These are phyloP conservation scores for Eubasilissa regina DNA, from an alignment of 1,140 invertebrate species.

Conservation along the genomic window DNA sequence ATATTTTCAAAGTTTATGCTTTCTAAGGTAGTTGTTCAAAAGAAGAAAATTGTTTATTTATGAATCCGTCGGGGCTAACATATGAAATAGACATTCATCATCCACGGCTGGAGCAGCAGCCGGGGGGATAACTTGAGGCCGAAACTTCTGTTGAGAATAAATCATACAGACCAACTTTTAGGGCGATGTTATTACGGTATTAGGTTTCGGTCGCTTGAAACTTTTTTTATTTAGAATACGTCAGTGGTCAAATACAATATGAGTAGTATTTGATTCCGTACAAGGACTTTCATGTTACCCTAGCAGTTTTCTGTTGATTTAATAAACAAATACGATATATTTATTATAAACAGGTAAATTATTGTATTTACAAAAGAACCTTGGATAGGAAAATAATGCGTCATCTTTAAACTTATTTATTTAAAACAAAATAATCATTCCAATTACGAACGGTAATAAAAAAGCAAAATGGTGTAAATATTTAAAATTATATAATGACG, in stretches of 20 bases:
- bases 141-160: slow-evolving; percentile 57
- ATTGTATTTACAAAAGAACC: too few species aligned
- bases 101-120: slow-evolving; percentile 38
- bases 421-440: too few species aligned
- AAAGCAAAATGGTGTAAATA: too few species aligned
- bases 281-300: too few species aligned
- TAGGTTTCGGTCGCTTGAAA: slow-evolving; percentile 52
- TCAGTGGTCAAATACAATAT: slow-evolving; percentile 20
- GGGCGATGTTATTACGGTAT: slow-evolving; percentile 60
- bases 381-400: too few species aligned
- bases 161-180: slow-evolving; percentile 56
- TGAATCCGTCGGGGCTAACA: slow-evolving; percentile 57
- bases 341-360: too few species aligned
- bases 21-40: slow-evolving; percentile 38
- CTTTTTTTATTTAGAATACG: slow-evolving; percentile 47
- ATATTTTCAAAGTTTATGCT: neutral
- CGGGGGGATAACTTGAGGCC: slow-evolving; percentile 44
- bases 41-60: slow-evolving; percentile 59
- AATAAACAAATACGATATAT: neutral
- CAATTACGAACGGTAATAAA: too few species aligned
- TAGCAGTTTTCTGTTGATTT: too few species aligned
- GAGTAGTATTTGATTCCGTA: too few species aligned
- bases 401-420: too few species aligned
- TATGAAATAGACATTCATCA: slow-evolving; percentile 61
- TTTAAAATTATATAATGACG: too few species aligned